phyloP scores from a whole-genome alignment of 2,797 vertebrate genomes.

The Tenualosa ilisha region DNA sequence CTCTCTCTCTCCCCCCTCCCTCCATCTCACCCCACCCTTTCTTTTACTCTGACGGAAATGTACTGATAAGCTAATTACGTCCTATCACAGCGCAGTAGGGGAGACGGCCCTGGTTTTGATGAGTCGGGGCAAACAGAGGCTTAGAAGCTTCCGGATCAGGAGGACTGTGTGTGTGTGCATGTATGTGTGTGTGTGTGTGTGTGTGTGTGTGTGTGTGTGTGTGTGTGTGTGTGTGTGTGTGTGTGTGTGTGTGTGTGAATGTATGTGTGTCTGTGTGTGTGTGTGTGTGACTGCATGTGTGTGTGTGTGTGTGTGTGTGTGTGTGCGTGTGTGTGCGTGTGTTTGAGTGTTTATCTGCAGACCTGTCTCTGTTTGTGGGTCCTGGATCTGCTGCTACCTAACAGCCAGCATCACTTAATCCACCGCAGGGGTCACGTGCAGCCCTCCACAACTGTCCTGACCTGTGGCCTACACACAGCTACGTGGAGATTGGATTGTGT shows the following conservation, averaged over 20 bases:
- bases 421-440: not conserved
- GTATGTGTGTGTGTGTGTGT: not conserved
- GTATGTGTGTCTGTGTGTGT: not conserved
- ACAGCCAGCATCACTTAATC: not conserved
- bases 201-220: not conserved
- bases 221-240: not conserved
- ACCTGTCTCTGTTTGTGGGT: not conserved
- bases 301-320: not conserved
- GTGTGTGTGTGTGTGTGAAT: not conserved
- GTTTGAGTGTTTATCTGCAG: not conserved
- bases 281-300: not conserved
- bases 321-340: not conserved
- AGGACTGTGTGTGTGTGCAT: not conserved
- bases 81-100: slow-evolving; percentile 47
- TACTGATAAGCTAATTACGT: slow-evolving; percentile 45
- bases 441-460: not conserved
- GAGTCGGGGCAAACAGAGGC: slow-evolving; percentile 24
- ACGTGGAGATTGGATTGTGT: not conserved
- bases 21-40: not conserved
- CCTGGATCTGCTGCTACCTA: not conserved
- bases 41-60: slow-evolving; percentile 26
- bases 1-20: not conserved
- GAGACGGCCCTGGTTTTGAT: slow-evolving; percentile 44
- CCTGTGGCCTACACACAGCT: not conserved
- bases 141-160: not conserved